Evolutionary conservation across 2,113 vertebrate species (phyloP).

Genomic region (Microtus montanus): DNA sequence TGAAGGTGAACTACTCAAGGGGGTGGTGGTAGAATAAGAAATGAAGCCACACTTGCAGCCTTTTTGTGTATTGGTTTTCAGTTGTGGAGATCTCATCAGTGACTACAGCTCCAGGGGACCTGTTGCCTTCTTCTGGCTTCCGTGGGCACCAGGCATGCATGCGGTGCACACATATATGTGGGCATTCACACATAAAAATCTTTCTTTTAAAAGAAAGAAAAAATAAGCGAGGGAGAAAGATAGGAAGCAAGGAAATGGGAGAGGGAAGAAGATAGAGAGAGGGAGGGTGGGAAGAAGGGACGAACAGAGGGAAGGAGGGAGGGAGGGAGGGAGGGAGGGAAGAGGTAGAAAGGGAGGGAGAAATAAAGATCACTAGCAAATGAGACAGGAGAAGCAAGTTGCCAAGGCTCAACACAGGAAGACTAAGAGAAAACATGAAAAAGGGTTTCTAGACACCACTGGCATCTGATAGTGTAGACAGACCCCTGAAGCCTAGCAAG

Average conservation of each 20-base stretch:
- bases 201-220: background rate
- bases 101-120: background rate
- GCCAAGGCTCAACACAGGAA: background rate
- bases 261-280: no score
- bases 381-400: background rate
- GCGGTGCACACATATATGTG: no score
- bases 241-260: background rate
- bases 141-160: background rate
- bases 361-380: background rate
- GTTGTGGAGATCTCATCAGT: background rate
- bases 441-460: background rate
- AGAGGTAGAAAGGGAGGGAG: rapidly evolving
- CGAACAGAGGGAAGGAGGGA: no score
- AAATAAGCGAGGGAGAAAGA: background rate
- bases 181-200: background rate
- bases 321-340: no score
- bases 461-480: background rate
- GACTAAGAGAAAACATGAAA: background rate
- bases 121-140: background rate
- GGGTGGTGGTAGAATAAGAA: background rate
- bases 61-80: background rate
- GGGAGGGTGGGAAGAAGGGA: background rate
- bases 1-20: background rate
- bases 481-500: background rate
- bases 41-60: background rate